phyloP scores from a whole-genome alignment of 2,113 vertebrate species.

The Chloroceryle aenea region DNA sequence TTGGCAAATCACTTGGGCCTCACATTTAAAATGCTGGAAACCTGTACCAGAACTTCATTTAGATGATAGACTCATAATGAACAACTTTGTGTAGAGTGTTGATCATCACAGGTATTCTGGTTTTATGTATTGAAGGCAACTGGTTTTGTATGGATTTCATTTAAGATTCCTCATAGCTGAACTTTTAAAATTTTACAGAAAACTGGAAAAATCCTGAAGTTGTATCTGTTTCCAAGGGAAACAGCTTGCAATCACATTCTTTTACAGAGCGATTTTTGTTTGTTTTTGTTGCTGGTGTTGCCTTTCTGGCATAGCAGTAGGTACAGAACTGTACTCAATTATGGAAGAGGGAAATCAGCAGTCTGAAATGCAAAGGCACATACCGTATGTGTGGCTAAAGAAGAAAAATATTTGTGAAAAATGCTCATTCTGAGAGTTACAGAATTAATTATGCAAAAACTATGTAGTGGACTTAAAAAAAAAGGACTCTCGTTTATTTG shows the following conservation, averaged over 20 bases:
- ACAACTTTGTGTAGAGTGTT: neutral
- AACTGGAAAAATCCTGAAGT: neutral
- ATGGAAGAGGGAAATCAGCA: constrained; percentile 2
- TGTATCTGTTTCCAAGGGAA: constrained; percentile 35
- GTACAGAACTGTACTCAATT: neutral
- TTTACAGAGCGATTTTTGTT: neutral
- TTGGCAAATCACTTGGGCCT: neutral
- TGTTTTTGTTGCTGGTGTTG: constrained; percentile 18
- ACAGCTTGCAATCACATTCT: constrained; percentile 30
- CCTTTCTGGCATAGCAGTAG: neutral
- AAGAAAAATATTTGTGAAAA: neutral
- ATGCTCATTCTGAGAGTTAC: neutral
- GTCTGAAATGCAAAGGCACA: constrained; percentile 1
- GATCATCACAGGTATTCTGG: neutral
- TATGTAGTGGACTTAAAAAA: neutral
- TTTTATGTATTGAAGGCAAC: neutral
- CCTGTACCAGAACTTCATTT: neutral
- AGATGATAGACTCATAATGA: neutral
- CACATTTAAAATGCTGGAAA: neutral
- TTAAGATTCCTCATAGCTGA: neutral
- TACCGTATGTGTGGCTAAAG: neutral
- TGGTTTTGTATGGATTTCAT: neutral
- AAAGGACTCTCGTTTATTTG: neutral
- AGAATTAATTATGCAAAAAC: neutral
- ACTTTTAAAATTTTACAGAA: neutral